Base-by-base conservation (phyloP, 2,888 invertebrate genomes). In the Trypoxylon attenuatum region DNA sequence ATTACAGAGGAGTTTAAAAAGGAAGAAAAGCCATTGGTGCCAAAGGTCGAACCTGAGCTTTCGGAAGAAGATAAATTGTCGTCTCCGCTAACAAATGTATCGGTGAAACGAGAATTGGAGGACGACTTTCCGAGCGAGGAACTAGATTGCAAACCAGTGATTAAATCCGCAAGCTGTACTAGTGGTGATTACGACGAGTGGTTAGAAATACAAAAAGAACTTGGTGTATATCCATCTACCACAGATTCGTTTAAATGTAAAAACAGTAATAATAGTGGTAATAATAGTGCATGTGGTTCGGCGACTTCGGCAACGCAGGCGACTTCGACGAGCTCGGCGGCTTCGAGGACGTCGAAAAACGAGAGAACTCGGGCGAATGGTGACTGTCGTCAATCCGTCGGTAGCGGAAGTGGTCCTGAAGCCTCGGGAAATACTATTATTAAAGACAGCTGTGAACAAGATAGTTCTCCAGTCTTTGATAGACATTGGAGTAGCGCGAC, bases 161-260 rank as follows among this genome's bases (percentile, higher is more conserved):
- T 82, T 39, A 82, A 84, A 49, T 77, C 84, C 15, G 73, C 83
- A 45, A 83, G 78, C 59, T 82, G 84, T 63, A 77, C 82, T 16
- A 83, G 82, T 64, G 87, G 87, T 64, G 89, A 90, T 60, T 90
- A 91, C 74, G 92, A 92, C 80, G 92, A 92, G 80, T 92, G 92
- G 92, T 88, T 91, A 38, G 92, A 91, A 70, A 90, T 92, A 57
- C 91, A 92, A 76, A 90, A 91, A 53, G 92, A 92, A 77, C 85
- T 92, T 2, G 91, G 90, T 56, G 87, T 87, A 38, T 88, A 87
- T 74, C 83, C 81, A 54, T 71, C 81, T 60, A 64, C 72, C 55
- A 68, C 80, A n/a, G 81, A 82, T 53, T 69, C 76, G 15, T 72
- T 77, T 39, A 83, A 82, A 65, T 80, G 75, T 69, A 77, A 80